These are phyloP conservation scores for Harpalus rufipes DNA, from an alignment of 2,888 invertebrate genomes.

Conservation along the genomic window DNA sequence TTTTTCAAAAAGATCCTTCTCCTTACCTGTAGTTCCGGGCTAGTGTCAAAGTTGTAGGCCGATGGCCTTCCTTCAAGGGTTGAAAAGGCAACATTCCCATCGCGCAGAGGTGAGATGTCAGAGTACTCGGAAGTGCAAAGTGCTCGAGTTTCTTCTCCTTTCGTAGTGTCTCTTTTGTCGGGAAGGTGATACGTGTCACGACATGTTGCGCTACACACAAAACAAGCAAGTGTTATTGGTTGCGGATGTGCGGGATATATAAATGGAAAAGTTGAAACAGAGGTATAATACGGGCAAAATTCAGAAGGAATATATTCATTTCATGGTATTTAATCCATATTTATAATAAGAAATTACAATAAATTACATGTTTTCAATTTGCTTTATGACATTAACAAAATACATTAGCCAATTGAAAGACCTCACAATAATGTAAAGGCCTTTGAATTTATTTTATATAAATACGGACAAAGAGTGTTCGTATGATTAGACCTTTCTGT, in stretches of 20 bases:
- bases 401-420: too few species aligned
- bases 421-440: too few species aligned
- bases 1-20: not conserved
- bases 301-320: not conserved
- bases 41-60: constrained; percentile 94
- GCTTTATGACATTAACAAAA: too few species aligned
- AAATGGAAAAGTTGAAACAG: not conserved
- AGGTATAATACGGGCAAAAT: not conserved
- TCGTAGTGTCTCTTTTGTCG: constrained; percentile 84
- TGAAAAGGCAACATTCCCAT: constrained; percentile 96
- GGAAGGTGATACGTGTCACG: constrained; percentile 93
- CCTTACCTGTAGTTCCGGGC: constrained; percentile 91
- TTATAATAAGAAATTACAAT: too few species aligned
- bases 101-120: constrained; percentile 96
- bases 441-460: too few species aligned
- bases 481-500: too few species aligned
- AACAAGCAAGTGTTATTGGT: not conserved
- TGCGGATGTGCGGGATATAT: not conserved
- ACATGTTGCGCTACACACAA: constrained; percentile 89
- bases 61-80: constrained; percentile 97
- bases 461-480: too few species aligned
- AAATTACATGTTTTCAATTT: too few species aligned
- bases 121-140: constrained; percentile 99
- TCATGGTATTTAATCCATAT: not conserved
- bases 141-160: constrained; percentile 92